Base-by-base conservation (phyloP, 53 echinoderm and acorn worm species). In the Luidia sarsii region DNA sequence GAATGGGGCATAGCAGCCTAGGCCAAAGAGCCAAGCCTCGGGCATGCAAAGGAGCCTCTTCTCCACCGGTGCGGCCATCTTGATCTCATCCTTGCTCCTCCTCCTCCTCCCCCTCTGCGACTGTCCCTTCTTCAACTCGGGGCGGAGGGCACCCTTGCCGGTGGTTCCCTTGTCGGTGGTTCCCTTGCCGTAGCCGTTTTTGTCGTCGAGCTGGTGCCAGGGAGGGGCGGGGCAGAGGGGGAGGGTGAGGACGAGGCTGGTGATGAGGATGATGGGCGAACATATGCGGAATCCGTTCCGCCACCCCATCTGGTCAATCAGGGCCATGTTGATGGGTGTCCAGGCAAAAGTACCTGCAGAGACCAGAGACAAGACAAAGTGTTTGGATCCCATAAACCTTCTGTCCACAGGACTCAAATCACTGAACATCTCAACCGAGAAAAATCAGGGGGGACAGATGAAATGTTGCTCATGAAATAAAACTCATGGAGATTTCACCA, bases 211-310 rank as follows among this genome's bases (percentile, higher is more conserved):
- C 41, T 45, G 67, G 31, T 23, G 18, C 4, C 36, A 11, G 19
- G 64, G 36, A 13, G 45, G 27, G 0, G 5, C 1, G 20, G 32
- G 3, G 41, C 41, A 5, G 23, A 66, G 39, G 43, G 41, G 56
- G 24, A 56, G 30, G 45, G 67, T 66, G 35, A 65, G 82, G 14
- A 71, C 52, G 25, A 86, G 24, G 13, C 90, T 72, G 14, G 82
- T n/a, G 29, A 49, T 14, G 16, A 86, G 69, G 14, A 90, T 81
- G 68, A 86, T 18, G 45, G 32, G 64, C 3, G 81, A 72, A 62
- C 81, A 82, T 30, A 82, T 50, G 14, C 90, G 82, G 2, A 71
- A 71, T 20, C 81, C 48, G 4, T 72, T 61, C 13, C 90, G 81
- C 90, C 90, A 90, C 5, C 83, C 83, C 57, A 31, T 33, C 37